phyloP scores from a whole-genome alignment of 2,797 vertebrate species.

The Melanotaenia parkinsoni region DNA sequence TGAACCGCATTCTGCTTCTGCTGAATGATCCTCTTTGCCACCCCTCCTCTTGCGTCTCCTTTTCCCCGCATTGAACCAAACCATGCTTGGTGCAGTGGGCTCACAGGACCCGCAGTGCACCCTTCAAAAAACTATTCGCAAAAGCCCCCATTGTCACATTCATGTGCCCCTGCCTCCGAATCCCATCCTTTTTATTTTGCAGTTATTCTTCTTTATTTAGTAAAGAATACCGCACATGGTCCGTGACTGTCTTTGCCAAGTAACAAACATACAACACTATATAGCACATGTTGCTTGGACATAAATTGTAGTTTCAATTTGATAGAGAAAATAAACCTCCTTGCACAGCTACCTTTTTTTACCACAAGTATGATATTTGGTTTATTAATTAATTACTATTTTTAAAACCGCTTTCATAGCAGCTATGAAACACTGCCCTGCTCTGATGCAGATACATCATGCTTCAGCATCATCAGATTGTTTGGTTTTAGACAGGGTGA shows the following conservation, averaged over 20 bases:
- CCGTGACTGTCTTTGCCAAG: slow-evolving; percentile 16
- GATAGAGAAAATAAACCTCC: no score
- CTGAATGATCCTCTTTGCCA: slow-evolving; percentile 71
- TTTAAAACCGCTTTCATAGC: slow-evolving; percentile 21
- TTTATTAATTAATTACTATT: not conserved
- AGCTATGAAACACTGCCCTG: slow-evolving; percentile 23
- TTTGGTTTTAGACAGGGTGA: slow-evolving; percentile 33
- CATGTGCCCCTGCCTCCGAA: slow-evolving; percentile 23
- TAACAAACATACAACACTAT: slow-evolving; percentile 19
- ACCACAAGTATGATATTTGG: no score
- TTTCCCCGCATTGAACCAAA: slow-evolving; percentile 81
- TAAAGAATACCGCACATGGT: slow-evolving; percentile 24
- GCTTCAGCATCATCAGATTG: slow-evolving; percentile 51
- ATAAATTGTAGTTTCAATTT: not conserved
- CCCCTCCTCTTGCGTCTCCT: slow-evolving; percentile 59
- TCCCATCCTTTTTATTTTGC: slow-evolving; percentile 12
- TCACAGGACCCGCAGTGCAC: slow-evolving; percentile 81
- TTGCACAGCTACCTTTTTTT: no score
- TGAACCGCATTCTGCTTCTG: slow-evolving; percentile 78
- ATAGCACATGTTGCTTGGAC: slow-evolving; percentile 6
- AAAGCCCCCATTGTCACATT: slow-evolving; percentile 16
- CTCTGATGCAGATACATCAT: slow-evolving; percentile 59
- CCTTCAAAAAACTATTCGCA: slow-evolving; percentile 54
- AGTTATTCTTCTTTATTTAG: slow-evolving; percentile 5
- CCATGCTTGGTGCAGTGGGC: slow-evolving; percentile 82